Evolutionary conservation across 2,888 invertebrate species (phyloP), one percentile per base, ranked within the genome.

Genomic region (Drosophila silvestris): DNA sequence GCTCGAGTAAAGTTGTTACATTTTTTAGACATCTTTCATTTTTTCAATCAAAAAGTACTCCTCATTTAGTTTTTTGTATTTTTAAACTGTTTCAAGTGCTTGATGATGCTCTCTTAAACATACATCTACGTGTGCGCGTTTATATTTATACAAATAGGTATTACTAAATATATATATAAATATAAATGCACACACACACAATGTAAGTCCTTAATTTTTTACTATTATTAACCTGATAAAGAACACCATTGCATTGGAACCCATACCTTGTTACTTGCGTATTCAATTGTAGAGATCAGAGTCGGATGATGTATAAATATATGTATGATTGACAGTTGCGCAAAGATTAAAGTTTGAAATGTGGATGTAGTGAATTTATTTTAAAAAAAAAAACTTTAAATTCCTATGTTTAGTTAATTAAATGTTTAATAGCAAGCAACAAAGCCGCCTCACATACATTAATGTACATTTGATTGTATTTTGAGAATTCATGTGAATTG

Each of bases 401-500:
- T 59, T 51, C 74, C 51, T 71, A 61, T 75, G 60, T 53, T 79
- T 80, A 76, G 61, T 59, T 66, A 71, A 74, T 70, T 77, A 65
- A 66, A 70, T 77, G 64, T 70, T 75, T 65, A 79, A 54, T 64
- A 71, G 41, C 51, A 59, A 57, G n/a, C 63, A 62, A 64, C 70
- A 28, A 60, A 62, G 39, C 47, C 60, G 71, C 74, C 71, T 62
- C 30, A 41, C 58, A 60, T 33, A 72, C 51, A 70, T 67, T 74
- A 70, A 66, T 70, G 63, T 64, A 70, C 47, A 62, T 22, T 64
- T 56, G 72, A 66, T 75, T 81, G 69, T 74, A 78, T 81, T 74
- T 81, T 70, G 61, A 73, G 47, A 77, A 68, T 68, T 79, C 68
- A 79, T 75, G 64, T 71, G 78, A 82, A 82, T 79, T 78, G 64